Base-by-base conservation (phyloP, 2,113 vertebrate species). In the Manacus vitellinus region DNA sequence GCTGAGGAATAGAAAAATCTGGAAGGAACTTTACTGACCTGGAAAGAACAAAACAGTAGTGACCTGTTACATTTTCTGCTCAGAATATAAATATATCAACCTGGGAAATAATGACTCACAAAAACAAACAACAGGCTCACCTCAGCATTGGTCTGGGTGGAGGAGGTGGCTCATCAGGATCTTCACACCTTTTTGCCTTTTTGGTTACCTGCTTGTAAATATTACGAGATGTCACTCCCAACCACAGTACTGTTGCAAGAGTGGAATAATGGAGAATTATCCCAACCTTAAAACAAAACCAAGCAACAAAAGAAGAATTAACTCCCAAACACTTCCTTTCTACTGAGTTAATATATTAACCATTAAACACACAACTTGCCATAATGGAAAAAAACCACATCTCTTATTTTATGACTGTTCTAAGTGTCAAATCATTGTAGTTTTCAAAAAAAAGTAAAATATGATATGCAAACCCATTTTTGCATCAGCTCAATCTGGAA, bases 241-340 rank as follows among this genome's bases (percentile, higher is more conserved):
- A 98, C 99, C 99, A 99, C 8, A 99, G 93, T 9, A 99, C 98
- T 1, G 99, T 99, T 11, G 99, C 99, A 77, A 99, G 98, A 21
- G 99, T 99, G 25, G 99, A 99, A 96, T 99, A 99, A 96, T 99
- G 99, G 74, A 99, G 98, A 96, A 99, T 97, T 96, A 99, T 99
- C 31, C 99, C 99, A 89, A 99, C 98, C 99, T 99, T 76, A 23
- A 96, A 94, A 88, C 46, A 65, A 66, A 75, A 9, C 19, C 0
- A 37, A 28, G 55, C 6, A 55, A 49, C 4, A 63, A 62, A 21
- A 22, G 58, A 55, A 80, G 0, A 74, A 79, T 46, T 28, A 95
- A 58, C 1, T 0, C 10, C 13, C 9, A 80, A 79, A 41, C n/a
- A 52, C n/a, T 65, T 75, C 23, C 41, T 24, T 72, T 68, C 13